phyloP scores from a whole-genome alignment of 2,797 vertebrate species.

The Muscicapa comitata region DNA sequence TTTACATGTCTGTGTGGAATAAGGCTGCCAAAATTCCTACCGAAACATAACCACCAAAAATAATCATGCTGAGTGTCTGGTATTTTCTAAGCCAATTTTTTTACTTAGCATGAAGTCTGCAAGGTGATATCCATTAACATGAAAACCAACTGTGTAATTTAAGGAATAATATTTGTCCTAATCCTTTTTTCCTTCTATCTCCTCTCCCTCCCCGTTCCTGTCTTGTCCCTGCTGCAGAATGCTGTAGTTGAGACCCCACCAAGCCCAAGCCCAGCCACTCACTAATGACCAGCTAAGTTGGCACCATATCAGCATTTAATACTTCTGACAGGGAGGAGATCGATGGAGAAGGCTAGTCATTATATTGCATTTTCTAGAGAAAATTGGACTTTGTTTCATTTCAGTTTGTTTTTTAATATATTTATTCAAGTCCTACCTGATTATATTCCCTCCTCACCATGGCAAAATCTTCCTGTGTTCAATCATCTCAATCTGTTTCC shows the following conservation, averaged over 20 bases:
- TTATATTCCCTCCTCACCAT: background rate
- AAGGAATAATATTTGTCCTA: constrained; percentile 12
- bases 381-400: background rate
- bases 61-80: background rate
- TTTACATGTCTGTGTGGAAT: background rate
- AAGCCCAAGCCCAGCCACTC: background rate
- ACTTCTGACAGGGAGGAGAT: background rate
- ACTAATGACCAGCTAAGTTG: background rate
- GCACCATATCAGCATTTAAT: background rate
- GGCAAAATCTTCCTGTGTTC: background rate
- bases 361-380: background rate
- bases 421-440: background rate
- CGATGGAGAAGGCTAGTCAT: background rate
- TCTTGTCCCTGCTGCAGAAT: background rate
- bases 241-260: background rate
- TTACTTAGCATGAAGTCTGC: background rate
- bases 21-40: background rate
- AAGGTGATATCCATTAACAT: background rate
- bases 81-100: background rate
- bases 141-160: background rate
- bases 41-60: background rate
- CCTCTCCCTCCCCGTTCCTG: background rate
- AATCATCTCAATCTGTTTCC: background rate
- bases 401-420: background rate
- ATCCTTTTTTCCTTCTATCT: background rate